A percentile compares a stretch with the other conserved stretches of the same genome.
Conservation (phyloP, 2,797 vertebrate species). For the Oophaga sylvatica region DNA sequence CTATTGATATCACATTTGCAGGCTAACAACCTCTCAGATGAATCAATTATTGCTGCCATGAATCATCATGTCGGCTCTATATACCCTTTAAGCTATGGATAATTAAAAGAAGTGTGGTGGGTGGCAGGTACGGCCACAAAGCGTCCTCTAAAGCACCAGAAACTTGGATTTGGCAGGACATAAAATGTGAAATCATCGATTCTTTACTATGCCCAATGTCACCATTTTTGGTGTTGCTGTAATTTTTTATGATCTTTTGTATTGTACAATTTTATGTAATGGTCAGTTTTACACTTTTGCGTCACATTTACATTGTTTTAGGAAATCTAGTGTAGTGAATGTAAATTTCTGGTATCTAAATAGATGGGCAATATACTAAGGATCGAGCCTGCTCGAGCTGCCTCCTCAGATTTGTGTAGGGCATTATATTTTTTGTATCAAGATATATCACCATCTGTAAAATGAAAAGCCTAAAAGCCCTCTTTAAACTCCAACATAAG, state of each 20-base stretch:
- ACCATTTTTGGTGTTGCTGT: no score
- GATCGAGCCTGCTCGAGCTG: neutral
- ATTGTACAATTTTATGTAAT: neutral
- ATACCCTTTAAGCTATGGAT: neutral
- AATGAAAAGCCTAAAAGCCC: slow-evolving; percentile 20
- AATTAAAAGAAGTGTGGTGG: neutral
- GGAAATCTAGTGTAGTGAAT: neutral
- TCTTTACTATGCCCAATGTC: no score
- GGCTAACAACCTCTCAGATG: neutral
- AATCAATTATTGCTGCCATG: neutral
- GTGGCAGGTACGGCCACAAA: neutral
- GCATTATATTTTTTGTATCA: slow-evolving; percentile 23
- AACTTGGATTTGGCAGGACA: no score
- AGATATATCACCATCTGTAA: slow-evolving; percentile 2
- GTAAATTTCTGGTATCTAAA: neutral
- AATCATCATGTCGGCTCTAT: neutral
- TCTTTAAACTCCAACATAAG: slow-evolving; percentile 50
- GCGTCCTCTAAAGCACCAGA: no score
- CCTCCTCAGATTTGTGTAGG: neutral
- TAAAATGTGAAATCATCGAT: no score
- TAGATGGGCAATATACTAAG: neutral
- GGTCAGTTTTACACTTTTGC: neutral
- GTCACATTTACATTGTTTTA: neutral
- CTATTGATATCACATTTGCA: neutral
- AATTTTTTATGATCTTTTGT: neutral